phyloP scores from a whole-genome alignment of 2,888 invertebrate genomes.

The Mythimna ferrago region DNA sequence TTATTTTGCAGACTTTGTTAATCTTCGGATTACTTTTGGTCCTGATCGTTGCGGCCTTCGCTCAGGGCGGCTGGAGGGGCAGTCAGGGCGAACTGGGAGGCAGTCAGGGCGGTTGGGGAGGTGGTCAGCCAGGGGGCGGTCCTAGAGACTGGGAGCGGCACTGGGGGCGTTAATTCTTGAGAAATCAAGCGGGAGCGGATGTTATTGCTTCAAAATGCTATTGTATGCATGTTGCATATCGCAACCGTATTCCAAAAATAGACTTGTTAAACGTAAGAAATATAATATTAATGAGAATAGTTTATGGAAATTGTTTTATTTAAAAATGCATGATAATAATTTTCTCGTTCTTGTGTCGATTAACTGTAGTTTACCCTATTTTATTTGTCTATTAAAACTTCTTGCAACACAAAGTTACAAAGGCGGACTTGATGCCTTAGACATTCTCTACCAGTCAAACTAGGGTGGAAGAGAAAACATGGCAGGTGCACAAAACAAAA shows the following conservation, averaged over 20 bases:
- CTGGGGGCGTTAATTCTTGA: background rate
- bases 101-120: too few species aligned
- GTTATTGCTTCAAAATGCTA: too few species aligned
- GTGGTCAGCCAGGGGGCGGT: too few species aligned
- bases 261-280: constrained; percentile 6
- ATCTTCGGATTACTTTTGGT: constrained; percentile 62
- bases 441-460: too few species aligned
- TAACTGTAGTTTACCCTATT: too few species aligned
- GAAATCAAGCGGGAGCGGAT: background rate
- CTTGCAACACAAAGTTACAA: too few species aligned
- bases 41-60: constrained; percentile 61
- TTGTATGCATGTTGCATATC: background rate
- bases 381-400: too few species aligned
- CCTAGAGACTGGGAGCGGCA: too few species aligned
- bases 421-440: too few species aligned
- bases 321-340: background rate
- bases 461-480: too few species aligned
- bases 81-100: too few species aligned
- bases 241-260: background rate
- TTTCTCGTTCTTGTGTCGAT: background rate
- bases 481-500: too few species aligned
- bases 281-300: background rate
- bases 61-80: constrained; percentile 36
- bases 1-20: constrained; percentile 60
- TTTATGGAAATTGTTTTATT: background rate